phyloP scores from a whole-genome alignment of 2,113 vertebrate species.

The Caracal caracal region DNA sequence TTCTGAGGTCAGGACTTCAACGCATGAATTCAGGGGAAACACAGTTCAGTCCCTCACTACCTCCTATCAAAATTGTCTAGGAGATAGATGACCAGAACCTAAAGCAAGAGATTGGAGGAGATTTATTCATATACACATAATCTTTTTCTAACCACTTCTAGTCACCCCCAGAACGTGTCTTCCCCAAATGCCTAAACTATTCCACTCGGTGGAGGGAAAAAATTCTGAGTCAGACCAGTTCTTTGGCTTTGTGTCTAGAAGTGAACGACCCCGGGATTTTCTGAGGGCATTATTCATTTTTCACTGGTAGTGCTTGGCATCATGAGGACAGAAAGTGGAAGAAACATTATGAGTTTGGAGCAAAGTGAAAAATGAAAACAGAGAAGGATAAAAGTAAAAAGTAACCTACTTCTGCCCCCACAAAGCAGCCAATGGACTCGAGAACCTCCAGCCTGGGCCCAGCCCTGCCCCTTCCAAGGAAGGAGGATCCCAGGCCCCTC shows the following conservation, averaged over 20 bases:
- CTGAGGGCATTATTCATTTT: not conserved
- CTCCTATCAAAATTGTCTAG: not conserved
- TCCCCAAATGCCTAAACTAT: not conserved
- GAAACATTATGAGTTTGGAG: not conserved
- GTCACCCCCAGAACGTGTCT: not conserved
- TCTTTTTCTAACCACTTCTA: not conserved
- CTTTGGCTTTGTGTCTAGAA: not conserved
- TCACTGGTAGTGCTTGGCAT: not conserved
- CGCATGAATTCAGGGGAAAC: not conserved
- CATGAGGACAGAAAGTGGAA: not conserved
- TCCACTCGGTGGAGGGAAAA: not conserved
- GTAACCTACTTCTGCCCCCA: not conserved
- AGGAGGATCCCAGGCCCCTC: not conserved
- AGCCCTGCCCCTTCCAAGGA: not conserved
- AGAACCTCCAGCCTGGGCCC: not conserved
- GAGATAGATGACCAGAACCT: not conserved
- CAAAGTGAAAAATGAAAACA: constrained; percentile 12
- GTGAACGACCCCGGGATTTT: not conserved
- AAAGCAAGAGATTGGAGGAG: not conserved
- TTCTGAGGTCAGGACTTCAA: not conserved
- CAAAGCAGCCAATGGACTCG: not conserved
- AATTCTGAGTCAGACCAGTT: not conserved
- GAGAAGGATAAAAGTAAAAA: not conserved
- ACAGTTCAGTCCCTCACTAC: not conserved
- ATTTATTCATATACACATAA: not conserved